These are phyloP conservation scores for Junonia oenone DNA, from an alignment of 2,888 invertebrate species.

Conservation along the genomic window DNA sequence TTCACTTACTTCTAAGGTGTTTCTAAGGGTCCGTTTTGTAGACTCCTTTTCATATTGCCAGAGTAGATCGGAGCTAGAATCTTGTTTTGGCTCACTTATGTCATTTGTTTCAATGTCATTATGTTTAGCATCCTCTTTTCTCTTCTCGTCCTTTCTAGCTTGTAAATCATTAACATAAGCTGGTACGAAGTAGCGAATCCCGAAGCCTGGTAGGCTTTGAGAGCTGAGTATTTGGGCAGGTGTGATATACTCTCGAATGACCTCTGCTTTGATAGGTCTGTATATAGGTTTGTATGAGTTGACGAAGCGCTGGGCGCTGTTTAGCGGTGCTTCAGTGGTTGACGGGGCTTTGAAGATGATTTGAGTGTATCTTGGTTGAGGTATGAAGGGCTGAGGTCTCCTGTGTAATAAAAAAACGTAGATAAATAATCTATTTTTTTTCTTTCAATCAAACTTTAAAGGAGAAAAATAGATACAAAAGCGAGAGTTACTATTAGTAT, in stretches of 20 bases:
- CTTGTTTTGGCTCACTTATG: conserved; percentile 39
- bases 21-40: conserved; percentile 47
- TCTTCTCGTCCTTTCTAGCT: conserved; percentile 38
- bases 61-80: conserved; percentile 52
- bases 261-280: conserved; percentile 41
- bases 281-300: conserved; percentile 57
- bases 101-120: conserved; percentile 58
- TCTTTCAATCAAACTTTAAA: too few species aligned
- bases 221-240: conserved; percentile 57
- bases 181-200: conserved; percentile 64
- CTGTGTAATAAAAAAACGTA: conserved; percentile 41
- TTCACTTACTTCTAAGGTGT: conserved; percentile 52
- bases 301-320: conserved; percentile 64
- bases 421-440: too few species aligned
- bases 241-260: conserved; percentile 46
- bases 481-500: too few species aligned
- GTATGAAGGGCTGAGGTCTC: conserved; percentile 62
- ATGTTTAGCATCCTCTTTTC: conserved; percentile 56
- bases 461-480: too few species aligned
- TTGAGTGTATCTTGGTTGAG: conserved; percentile 64
- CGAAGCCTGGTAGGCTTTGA: conserved; percentile 61
- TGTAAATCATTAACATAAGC: conserved; percentile 42
- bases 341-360: conserved; percentile 46
- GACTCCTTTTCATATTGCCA: conserved; percentile 68
- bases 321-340: conserved; percentile 42